Conservation (phyloP, 2,888 invertebrate species). For the Drosophila infuscata region DNA sequence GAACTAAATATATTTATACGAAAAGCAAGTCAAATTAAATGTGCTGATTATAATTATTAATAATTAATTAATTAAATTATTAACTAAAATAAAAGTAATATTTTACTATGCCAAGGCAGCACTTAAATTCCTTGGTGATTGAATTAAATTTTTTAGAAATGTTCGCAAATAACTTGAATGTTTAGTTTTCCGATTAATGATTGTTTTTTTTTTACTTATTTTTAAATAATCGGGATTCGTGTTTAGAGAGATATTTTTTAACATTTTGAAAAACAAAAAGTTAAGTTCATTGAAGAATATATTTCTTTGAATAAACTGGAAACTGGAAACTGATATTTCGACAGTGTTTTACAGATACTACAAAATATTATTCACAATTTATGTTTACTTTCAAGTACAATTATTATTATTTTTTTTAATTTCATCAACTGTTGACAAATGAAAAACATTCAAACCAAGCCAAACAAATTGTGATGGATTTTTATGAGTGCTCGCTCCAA, state of each 20-base stretch:
- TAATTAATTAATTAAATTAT: neutral
- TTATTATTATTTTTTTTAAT: neutral
- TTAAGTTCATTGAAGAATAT: neutral
- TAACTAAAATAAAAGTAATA: neutral
- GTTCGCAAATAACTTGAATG: neutral
- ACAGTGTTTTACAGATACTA: neutral
- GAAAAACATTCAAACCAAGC: constrained; percentile 14
- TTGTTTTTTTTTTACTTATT: neutral
- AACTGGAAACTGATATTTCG: neutral
- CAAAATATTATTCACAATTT: neutral
- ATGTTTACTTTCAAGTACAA: neutral
- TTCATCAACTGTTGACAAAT: constrained; percentile 10
- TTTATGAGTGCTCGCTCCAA: constrained; percentile 51
- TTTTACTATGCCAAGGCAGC: neutral
- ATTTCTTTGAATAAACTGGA: neutral
- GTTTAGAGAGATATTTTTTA: neutral
- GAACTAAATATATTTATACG: neutral
- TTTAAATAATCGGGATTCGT: neutral
- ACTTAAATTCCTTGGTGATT: no score
- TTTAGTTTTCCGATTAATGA: neutral
- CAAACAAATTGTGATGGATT: constrained; percentile 56
- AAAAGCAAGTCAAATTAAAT: neutral
- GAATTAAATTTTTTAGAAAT: neutral
- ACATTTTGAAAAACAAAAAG: neutral
- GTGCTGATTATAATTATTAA: neutral